A percentile compares a stretch with the other conserved stretches of the same genome.
Conservation (phyloP, 2,113 vertebrate genomes). For the Callorhinus ursinus region DNA sequence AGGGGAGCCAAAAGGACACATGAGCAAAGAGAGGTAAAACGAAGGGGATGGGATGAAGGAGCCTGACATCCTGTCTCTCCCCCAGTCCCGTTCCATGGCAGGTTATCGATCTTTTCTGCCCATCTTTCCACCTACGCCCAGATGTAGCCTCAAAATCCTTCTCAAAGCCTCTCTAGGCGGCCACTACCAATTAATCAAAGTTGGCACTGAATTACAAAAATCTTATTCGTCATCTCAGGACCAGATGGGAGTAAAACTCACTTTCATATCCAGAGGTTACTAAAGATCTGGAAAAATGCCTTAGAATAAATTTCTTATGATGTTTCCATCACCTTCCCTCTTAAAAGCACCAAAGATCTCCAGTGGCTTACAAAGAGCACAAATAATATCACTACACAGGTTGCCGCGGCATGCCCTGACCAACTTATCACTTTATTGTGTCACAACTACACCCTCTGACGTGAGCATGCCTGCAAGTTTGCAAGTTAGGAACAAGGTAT, state of each 20-base stretch:
- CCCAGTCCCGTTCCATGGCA: neutral
- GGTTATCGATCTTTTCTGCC: neutral
- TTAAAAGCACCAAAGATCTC: slow-evolving; percentile 46
- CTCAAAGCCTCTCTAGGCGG: neutral
- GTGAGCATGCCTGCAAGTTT: neutral
- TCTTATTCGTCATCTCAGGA: neutral
- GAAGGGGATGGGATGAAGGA: neutral
- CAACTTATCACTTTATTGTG: slow-evolving; percentile 54
- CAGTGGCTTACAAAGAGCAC: neutral
- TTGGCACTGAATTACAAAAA: neutral
- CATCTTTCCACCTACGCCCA: neutral
- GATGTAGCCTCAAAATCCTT: neutral
- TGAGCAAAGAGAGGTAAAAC: neutral
- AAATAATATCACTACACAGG: neutral
- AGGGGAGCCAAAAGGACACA: neutral
- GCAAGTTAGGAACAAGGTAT: neutral
- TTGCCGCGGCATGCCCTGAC: slow-evolving; percentile 18
- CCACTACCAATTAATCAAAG: neutral
- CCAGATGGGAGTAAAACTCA: slow-evolving; percentile 47
- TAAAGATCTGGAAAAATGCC: slow-evolving; percentile 42
- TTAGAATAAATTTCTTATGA: slow-evolving; percentile 42
- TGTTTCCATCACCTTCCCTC: slow-evolving; percentile 58
- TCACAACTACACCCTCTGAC: slow-evolving; percentile 66
- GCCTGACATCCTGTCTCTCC: neutral
- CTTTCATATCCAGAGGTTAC: slow-evolving; percentile 30